These are phyloP conservation scores for Rachycentron canadum DNA, from an alignment of 2,797 vertebrate species.

Conservation along the genomic window DNA sequence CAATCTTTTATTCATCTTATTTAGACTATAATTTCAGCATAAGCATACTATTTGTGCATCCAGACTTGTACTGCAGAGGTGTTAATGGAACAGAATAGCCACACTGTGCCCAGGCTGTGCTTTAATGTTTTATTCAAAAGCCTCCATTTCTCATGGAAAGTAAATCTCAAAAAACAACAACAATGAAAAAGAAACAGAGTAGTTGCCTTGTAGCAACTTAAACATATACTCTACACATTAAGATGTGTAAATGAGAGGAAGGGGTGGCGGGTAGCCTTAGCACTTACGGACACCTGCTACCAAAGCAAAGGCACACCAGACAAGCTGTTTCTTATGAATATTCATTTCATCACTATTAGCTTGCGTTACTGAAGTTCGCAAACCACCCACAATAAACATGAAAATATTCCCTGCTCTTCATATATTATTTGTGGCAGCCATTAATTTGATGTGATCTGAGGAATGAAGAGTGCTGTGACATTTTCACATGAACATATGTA, in stretches of 20 bases:
- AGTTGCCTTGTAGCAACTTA: conserved; percentile 44
- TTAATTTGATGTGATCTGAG: conserved; percentile 63
- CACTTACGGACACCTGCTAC: conserved; percentile 75
- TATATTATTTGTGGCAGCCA: conserved; percentile 51
- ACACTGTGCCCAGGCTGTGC: conserved; percentile 31
- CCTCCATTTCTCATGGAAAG: conserved; percentile 34
- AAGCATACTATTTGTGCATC: not conserved
- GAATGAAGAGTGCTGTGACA: conserved; percentile 12
- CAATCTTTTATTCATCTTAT: conserved; percentile 29
- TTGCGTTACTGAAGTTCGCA: conserved; percentile 54
- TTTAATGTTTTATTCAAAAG: conserved; percentile 58
- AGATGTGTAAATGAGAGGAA: conserved; percentile 71
- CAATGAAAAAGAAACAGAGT: conserved; percentile 16
- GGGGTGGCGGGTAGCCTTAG: conserved; percentile 21
- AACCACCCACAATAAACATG: conserved; percentile 29
- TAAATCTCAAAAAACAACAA: conserved; percentile 22
- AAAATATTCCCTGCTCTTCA: conserved; percentile 44
- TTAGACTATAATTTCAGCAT: conserved; percentile 29
- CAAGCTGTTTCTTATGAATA: conserved; percentile 80
- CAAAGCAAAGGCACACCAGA: conserved; percentile 68
- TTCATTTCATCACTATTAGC: conserved; percentile 65
- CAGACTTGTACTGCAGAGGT: conserved; percentile 19
- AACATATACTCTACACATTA: conserved; percentile 63
- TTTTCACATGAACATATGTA: conserved; percentile 3
- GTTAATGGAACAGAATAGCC: conserved; percentile 35